These are phyloP conservation scores for Cochlearius cochlearius DNA, from an alignment of 2,113 vertebrate species.

Conservation along the genomic window DNA sequence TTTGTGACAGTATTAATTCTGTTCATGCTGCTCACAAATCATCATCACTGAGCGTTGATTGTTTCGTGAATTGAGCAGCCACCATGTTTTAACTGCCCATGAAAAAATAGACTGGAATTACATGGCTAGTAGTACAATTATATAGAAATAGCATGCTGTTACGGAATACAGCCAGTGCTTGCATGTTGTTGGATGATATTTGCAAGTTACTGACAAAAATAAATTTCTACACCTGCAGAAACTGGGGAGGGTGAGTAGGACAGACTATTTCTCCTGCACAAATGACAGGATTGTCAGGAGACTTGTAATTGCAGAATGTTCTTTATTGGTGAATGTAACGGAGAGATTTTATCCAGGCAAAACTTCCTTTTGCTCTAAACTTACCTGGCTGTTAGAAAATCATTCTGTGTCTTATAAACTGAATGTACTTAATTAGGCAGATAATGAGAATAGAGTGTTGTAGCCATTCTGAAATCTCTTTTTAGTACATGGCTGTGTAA, in stretches of 20 bases:
- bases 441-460: neutral
- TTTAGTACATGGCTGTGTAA: neutral
- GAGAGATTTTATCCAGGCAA: neutral
- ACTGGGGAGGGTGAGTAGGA: neutral
- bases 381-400: neutral
- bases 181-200: accelerated
- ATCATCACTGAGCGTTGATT: neutral
- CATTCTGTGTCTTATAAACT: neutral
- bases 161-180: neutral
- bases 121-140: neutral
- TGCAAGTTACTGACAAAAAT: neutral
- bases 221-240: neutral
- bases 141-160: neutral
- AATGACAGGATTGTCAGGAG: neutral
- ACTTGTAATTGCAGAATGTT: neutral
- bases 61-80: neutral
- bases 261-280: neutral
- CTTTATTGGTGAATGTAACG: neutral
- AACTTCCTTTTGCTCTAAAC: neutral
- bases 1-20: neutral
- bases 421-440: neutral
- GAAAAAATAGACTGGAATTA: neutral
- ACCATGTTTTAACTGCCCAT: neutral
- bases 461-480: neutral
- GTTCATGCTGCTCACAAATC: neutral